Conservation (phyloP, 2,888 invertebrate species). For the Micoletzkya japonica region DNA sequence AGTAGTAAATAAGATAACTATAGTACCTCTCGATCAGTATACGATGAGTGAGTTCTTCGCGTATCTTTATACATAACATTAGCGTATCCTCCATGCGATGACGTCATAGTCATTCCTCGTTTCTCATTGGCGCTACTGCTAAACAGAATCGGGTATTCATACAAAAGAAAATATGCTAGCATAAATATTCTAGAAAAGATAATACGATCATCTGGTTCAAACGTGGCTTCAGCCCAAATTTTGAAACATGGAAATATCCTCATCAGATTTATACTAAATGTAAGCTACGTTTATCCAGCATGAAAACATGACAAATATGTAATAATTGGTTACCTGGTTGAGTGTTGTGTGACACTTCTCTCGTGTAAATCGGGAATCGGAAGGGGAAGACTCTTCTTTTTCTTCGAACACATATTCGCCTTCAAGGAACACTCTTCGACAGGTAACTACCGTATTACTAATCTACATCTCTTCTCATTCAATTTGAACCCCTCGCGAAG, state of each 20-base stretch:
- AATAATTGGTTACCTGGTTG: not conserved
- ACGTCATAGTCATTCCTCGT: slow-evolving; percentile 14
- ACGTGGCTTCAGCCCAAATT: not conserved
- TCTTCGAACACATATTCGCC: slow-evolving; percentile 18
- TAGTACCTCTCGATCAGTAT: not conserved
- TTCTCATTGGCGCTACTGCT: slow-evolving; percentile 19
- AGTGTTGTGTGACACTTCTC: slow-evolving; percentile 8
- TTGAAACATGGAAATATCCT: not conserved
- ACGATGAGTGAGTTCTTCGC: too few relatives aligned
- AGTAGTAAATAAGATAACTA: not conserved
- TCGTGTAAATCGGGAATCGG: slow-evolving; percentile 20
- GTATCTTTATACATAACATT: slow-evolving; percentile 24
- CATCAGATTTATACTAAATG: not conserved
- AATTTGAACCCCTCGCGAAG: too few relatives aligned
- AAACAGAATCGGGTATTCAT: not conserved
- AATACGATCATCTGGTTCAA: not conserved
- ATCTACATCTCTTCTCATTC: too few relatives aligned
- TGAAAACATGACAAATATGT: not conserved
- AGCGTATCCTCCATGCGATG: slow-evolving; percentile 19
- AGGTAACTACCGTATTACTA: too few relatives aligned
- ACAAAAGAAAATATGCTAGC: not conserved
- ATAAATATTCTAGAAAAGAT: not conserved
- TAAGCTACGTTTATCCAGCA: too few relatives aligned
- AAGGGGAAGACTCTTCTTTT: slow-evolving; percentile 25
- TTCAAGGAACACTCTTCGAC: too few relatives aligned